Evolutionary conservation across 2,888 invertebrate genomes (phyloP).

Genomic region (Baccha elongata): DNA sequence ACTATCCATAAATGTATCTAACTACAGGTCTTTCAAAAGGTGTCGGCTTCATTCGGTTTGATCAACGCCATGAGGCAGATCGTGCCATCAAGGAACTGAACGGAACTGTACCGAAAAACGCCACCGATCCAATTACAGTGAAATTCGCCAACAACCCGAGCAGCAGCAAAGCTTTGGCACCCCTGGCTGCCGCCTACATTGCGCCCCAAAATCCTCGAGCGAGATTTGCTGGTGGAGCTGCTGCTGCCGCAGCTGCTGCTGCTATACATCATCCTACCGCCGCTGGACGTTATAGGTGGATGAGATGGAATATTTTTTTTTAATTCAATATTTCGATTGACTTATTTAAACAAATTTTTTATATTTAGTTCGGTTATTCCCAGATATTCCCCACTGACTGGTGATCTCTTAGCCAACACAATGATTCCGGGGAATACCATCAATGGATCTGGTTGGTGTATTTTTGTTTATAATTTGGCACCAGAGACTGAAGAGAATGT

Average conservation of each 20-base stretch:
- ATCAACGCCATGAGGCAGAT: slow-evolving; percentile 95
- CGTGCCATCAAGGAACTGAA: slow-evolving; percentile 95
- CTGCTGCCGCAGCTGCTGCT: slow-evolving; percentile 81
- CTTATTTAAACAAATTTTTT: slow-evolving; percentile 20
- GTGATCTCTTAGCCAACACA: slow-evolving; percentile 89
- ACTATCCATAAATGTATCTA: slow-evolving; percentile 68
- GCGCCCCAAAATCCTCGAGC: slow-evolving; percentile 89
- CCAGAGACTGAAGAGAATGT: slow-evolving; percentile 98
- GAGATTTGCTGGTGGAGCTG: slow-evolving; percentile 90
- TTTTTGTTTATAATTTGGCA: slow-evolving; percentile 97
- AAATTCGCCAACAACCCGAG: slow-evolving; percentile 97
- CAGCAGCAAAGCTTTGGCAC: slow-evolving; percentile 92
- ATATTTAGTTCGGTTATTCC: slow-evolving; percentile 81
- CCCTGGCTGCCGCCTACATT: slow-evolving; percentile 92
- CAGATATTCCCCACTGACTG: slow-evolving; percentile 93
- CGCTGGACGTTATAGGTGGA: slow-evolving; percentile 81
- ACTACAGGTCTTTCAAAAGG: slow-evolving; percentile 93
- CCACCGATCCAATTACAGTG: slow-evolving; percentile 95
- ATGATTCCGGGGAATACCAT: slow-evolving; percentile 93
- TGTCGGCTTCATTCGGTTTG: slow-evolving; percentile 96
- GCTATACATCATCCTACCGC: slow-evolving; percentile 82
- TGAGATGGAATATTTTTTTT: slow-evolving; percentile 23
- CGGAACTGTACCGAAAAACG: slow-evolving; percentile 94
- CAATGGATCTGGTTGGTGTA: slow-evolving; percentile 90
- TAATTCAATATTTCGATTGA: slow-evolving; percentile 12